These are phyloP conservation scores for Eutrigla gurnardus DNA, from an alignment of 2,797 vertebrate species.

Conservation along the genomic window DNA sequence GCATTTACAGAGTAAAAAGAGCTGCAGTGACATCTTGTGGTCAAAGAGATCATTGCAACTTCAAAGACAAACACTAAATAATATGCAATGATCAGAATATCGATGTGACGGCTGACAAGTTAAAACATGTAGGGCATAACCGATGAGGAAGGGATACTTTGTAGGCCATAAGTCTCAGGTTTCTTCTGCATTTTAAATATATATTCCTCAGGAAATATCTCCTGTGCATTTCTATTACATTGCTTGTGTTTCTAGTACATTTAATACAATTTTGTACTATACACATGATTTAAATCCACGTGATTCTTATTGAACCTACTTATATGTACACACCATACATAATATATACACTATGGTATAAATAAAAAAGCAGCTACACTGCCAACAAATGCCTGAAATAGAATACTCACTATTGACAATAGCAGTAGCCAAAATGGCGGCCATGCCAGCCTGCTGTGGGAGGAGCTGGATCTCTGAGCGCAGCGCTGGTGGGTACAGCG, in stretches of 20 bases:
- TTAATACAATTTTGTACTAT: neutral
- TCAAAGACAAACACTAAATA: neutral
- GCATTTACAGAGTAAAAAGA: constrained; percentile 18
- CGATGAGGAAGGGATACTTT: neutral
- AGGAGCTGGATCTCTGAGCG: constrained; percentile 94
- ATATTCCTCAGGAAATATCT: neutral
- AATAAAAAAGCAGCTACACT: neutral
- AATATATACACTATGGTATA: neutral
- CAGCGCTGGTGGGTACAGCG: constrained; percentile 72
- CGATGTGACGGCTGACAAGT: neutral
- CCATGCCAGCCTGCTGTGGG: constrained; percentile 98
- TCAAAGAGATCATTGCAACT: constrained; percentile 12
- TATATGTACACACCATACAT: neutral
- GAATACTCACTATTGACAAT: constrained; percentile 94
- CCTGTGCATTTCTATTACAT: neutral
- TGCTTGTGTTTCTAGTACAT: neutral
- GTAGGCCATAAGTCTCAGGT: neutral
- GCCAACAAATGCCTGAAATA: neutral
- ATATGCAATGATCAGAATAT: neutral
- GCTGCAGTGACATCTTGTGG: constrained; percentile 71
- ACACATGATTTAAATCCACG: neutral
- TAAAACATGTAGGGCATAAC: neutral
- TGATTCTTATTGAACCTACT: neutral
- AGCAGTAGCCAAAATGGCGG: constrained; percentile 94
- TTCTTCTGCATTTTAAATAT: neutral